Base-by-base conservation (phyloP, 2,113 vertebrate genomes). In the Ia io region DNA sequence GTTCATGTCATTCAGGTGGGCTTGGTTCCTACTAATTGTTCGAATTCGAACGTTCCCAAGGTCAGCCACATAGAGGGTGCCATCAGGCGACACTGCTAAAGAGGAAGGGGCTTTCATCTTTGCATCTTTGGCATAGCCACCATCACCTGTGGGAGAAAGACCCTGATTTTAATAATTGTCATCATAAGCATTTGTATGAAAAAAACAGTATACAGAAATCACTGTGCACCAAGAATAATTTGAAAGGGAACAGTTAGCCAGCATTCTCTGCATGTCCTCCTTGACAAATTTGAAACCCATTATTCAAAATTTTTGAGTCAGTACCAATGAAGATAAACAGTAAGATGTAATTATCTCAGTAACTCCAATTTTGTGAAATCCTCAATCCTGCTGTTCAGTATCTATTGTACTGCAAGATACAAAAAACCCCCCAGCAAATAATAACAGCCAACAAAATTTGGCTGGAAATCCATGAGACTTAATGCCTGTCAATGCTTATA, bases 101-200 rank as follows among this genome's bases (percentile, higher is more conserved):
- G 99, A 99, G 42, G 99, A 99, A 9, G 99, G 99, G 0, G 99
- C 99, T 97, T 99, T 99, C 97, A 99, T 98, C 83, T 99, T 99
- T 23, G 99, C 99, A 47, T 99, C 99, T 85, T 99, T 99, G 96
- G 99, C 99, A 71, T 99, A 99, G 51, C 99, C 99, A 90, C 99
- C 99, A 51, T 99, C 99, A 95, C 99, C 99, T 99, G 97, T 74
- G 97, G 78, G 78, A 88, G 88, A 94, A 96, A 40, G 47, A 90
- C 23, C 70, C 51, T 30, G 20, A 93, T 79, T 96, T 97, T 69
- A 96, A 76, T 77, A 56, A 97, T 59, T 95, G 76, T 35, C 5
- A 51, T 85, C 28, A 71, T 5, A 90, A 88, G 30, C n/a, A 91
- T 63, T 96, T 83, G 32, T 93, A 74, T 65, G 69, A 90, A 91